Evolutionary conservation across 1,140 invertebrate species (phyloP), one percentile per base, ranked within the genome.

Genomic region (Hylaeus anthracinus): DNA sequence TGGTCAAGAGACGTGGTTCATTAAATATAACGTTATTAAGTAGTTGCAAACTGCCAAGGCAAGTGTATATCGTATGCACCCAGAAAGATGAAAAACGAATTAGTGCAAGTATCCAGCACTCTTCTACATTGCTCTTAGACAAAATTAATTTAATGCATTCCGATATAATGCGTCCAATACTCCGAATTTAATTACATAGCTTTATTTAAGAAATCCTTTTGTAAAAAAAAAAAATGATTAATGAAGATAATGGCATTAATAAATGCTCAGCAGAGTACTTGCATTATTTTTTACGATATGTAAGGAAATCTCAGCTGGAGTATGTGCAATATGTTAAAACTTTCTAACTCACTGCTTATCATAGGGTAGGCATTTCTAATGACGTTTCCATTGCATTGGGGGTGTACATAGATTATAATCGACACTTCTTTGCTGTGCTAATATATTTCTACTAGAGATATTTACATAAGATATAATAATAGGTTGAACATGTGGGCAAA

Each of bases 91-190:
- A 26, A 63, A 73, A 87, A 72, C 37, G 53, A 85, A 82, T 82
- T 77, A 79, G 56, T 14, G 63, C 14, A 61, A 89, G 85, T 89
- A 90, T 90, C 88, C 88, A 86, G 72, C 86, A 88, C 90, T 90
- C 89, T 89, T 90, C 90, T 89, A 87, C 79, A 72, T 89, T 84
- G 83, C 86, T 91, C 90, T 91, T 90, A 58, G 73, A 82, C 76
- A 65, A 55, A 84, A 88, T 72, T 85, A 84, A 85, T 90, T 72
- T 86, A 85, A 85, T 90, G 85, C 88, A 90, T 93, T 91, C 86
- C 81, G 86, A 88, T 90, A 90, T 87, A 87, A 92, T 90, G 90
- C 89, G 90, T 93, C 90, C 90, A 91, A 90, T 90, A 92, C 90
- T 91, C 88, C 90, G 90, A 92, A 92, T 92, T 93, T 90, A 90